phyloP scores from a whole-genome alignment of 1,140 invertebrate genomes.

The Reticulitermes speratus region DNA sequence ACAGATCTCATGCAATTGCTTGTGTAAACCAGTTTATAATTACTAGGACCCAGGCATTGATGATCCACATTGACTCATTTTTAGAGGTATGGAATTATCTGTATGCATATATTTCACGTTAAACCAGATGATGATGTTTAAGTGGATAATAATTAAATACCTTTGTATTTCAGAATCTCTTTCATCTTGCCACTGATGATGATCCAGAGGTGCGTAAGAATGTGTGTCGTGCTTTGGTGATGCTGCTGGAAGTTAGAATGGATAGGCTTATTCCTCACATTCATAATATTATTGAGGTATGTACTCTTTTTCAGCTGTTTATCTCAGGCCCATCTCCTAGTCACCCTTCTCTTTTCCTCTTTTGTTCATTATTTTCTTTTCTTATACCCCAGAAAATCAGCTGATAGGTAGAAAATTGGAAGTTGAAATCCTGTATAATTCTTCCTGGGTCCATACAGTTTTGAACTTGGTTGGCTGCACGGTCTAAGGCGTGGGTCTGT shows the following conservation, averaged over 20 bases:
- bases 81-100: constrained; percentile 68
- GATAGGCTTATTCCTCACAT: constrained; percentile 95
- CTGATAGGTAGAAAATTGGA: too few species aligned
- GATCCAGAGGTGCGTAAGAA: constrained; percentile 89
- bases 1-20: constrained; percentile 91
- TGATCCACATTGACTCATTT: constrained; percentile 93
- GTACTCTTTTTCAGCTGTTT: not conserved
- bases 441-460: too few species aligned
- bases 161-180: constrained; percentile 62
- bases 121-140: not conserved
- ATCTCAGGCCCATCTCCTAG: too few species aligned
- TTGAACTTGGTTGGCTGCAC: too few species aligned
- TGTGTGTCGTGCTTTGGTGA: constrained; percentile 94
- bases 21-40: constrained; percentile 99
- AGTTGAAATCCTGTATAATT: too few species aligned
- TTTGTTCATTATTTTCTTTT: too few species aligned
- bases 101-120: not conserved
- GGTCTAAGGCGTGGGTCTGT: too few species aligned
- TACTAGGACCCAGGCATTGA: constrained; percentile 84
- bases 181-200: constrained; percentile 75
- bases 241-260: constrained; percentile 94
- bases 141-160: not conserved
- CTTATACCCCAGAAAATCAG: too few species aligned
- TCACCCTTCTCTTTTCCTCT: too few species aligned
- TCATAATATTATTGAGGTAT: constrained; percentile 91